Percentiles rank a stretch among this genome's conserved stretches.
Conservation (phyloP, 2,888 invertebrate genomes). For the Microctonus hyperodae region DNA sequence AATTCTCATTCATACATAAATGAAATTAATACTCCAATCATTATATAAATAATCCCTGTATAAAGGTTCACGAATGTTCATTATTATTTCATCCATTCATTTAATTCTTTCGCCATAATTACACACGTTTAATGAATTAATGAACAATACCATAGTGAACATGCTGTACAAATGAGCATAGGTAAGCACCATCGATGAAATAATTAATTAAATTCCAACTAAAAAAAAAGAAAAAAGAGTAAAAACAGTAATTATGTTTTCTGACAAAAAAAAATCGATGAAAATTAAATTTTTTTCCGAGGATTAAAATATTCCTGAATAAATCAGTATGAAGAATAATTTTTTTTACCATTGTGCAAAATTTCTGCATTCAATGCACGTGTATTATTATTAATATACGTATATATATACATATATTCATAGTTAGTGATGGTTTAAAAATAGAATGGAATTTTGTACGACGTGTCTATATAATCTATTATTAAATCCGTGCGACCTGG, state of each 20-base stretch:
- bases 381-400: neutral
- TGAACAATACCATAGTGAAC: neutral
- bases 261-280: too few relatives aligned
- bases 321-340: too few relatives aligned
- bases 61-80: neutral
- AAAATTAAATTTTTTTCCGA: neutral
- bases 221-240: neutral
- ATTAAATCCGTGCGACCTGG: slow-evolving; percentile 26
- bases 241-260: too few relatives aligned
- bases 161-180: too few relatives aligned
- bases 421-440: slow-evolving; percentile 29
- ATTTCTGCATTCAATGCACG: too few relatives aligned
- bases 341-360: too few relatives aligned
- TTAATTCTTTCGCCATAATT: neutral
- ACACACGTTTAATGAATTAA: neutral
- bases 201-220: neutral
- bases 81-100: neutral
- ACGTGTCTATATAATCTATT: slow-evolving; percentile 36
- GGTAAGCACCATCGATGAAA: neutral
- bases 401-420: neutral
- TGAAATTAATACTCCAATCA: neutral
- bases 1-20: neutral
- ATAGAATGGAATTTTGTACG: slow-evolving; percentile 35
- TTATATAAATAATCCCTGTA: neutral
- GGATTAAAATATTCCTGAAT: neutral